Percentiles rank a stretch among this genome's conserved stretches.
These are phyloP conservation scores for Caracal caracal DNA, from an alignment of 2,113 vertebrate species.

Conservation along the genomic window DNA sequence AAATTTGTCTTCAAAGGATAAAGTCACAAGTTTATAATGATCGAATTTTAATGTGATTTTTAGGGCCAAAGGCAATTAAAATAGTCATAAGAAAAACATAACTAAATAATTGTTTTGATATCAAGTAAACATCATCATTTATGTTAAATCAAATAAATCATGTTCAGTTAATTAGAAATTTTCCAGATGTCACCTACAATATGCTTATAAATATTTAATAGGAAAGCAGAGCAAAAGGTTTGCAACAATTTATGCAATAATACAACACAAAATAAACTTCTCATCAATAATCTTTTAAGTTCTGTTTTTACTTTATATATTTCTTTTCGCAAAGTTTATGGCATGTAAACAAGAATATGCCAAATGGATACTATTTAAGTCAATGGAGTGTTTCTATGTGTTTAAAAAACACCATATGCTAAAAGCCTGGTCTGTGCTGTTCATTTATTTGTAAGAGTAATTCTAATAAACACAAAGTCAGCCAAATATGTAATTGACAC, in stretches of 20 bases:
- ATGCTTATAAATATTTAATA: constrained; percentile 52
- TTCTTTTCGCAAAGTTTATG: constrained; percentile 3
- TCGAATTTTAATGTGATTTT: constrained; percentile 46
- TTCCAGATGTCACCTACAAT: constrained; percentile 74
- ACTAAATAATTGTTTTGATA: constrained; percentile 66
- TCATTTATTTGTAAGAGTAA: neutral
- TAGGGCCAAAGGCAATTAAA: constrained; percentile 54
- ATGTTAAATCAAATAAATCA: constrained; percentile 73
- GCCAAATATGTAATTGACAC: neutral
- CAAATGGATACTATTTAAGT: neutral
- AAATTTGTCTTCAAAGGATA: neutral
- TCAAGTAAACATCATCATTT: constrained; percentile 70
- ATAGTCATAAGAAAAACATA: constrained; percentile 60
- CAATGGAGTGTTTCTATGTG: neutral
- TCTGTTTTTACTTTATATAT: neutral
- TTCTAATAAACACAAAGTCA: constrained; percentile 26
- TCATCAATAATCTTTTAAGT: neutral
- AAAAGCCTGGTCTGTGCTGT: neutral
- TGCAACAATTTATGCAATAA: neutral
- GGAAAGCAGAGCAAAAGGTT: constrained; percentile 17
- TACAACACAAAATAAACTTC: constrained; percentile 29
- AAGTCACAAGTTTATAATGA: constrained; percentile 39
- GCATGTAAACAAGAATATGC: neutral
- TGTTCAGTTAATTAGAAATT: constrained; percentile 72
- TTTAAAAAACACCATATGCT: constrained; percentile 30